Evolutionary conservation across 1,140 invertebrate genomes (phyloP), one percentile per base, ranked within the genome.

Genomic region (Drosophila aff.): DNA sequence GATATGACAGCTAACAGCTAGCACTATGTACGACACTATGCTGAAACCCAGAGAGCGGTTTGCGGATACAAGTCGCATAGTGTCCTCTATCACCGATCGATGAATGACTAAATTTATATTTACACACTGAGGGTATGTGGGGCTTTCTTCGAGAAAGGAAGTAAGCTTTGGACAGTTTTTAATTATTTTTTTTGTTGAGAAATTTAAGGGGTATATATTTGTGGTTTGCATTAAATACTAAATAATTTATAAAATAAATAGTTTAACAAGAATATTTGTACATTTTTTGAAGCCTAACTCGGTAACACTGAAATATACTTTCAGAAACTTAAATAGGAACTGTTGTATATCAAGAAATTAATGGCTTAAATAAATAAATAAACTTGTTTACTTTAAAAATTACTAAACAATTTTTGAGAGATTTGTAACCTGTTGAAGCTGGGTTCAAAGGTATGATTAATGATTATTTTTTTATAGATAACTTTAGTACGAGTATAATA

Each of bases 1-100:
- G 84, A 87, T 87, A 89, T 87, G 84, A 84, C 47, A 58, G 53
- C 72, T 67, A 82, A 63, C 46, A 73, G 61, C 52, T 86, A 68
- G 58, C 47, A 63, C 79, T 82, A 78, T 57, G 73, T 64, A 40
- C 36, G 46, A 36, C 68, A 74, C 71, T 59, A 43, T 73, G 71
- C 50, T 59, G 36, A 38, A 59, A 33, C 31, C 38, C 63, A 10
- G 13, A 26, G n/a, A 26, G 31, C 21, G 40, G 26, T 50, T 55
- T n/a, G 21, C 16, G 21, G 53, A 36, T 71, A 43, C 16, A 36
- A 23, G 41, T 52, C 52, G 74, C 73, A 76, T 43, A 76, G 74
- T 76, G 74, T 60, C 36, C 52, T 74, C 62, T 79, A 79, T 79
- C 76, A 79, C 76, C 75, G 68, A 79, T 71, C 44, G 33, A 76